These are phyloP conservation scores for Agrilus mali DNA, from an alignment of 2,888 invertebrate genomes.

Conservation along the genomic window DNA sequence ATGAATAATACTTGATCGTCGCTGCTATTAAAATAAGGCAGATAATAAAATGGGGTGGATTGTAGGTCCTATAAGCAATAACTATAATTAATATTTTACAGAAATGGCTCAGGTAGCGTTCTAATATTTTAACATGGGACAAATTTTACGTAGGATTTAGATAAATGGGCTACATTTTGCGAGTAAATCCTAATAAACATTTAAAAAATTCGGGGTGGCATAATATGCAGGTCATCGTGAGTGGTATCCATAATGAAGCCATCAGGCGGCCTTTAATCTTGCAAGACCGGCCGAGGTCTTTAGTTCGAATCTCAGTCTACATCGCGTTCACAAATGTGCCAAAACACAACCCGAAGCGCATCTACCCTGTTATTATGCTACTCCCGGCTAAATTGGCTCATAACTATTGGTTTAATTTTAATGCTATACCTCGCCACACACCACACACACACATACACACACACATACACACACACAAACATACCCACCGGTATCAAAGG, in stretches of 20 bases:
- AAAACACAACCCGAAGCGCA: constrained; percentile 15
- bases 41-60: no score
- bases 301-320: constrained; percentile 12
- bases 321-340: constrained; percentile 16
- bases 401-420: constrained; percentile 18
- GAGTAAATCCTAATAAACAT: no score
- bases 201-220: constrained; percentile 4
- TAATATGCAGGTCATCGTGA: constrained; percentile 7
- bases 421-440: constrained; percentile 5
- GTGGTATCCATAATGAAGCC: constrained; percentile 25
- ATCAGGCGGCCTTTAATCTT: constrained; percentile 29
- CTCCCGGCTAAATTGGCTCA: constrained; percentile 19
- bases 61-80: no score
- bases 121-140: no score
- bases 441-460: constrained; percentile 1
- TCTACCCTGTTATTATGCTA: constrained; percentile 17
- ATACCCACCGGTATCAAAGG: not conserved
- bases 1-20: no score
- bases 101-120: no score
- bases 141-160: no score
- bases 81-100: no score
- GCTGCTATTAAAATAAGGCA: no score
- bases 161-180: no score
- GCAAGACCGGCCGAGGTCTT: constrained; percentile 15
- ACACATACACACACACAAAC: not conserved